phyloP scores from a whole-genome alignment of 2,797 vertebrate genomes.

The Acanthornis magna region DNA sequence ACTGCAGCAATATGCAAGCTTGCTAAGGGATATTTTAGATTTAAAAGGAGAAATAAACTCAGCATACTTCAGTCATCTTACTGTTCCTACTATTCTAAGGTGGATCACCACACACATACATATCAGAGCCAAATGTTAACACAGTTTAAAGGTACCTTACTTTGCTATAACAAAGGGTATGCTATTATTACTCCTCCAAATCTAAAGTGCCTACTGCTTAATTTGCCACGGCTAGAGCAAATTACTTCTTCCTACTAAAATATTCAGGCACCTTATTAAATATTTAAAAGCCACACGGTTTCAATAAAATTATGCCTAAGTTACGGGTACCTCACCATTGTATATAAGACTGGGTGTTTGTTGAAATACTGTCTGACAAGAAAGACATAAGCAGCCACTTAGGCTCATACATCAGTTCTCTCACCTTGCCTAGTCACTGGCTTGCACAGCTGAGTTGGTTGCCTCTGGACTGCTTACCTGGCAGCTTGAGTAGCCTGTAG shows the following conservation, averaged over 20 bases:
- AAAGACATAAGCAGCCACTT: neutral
- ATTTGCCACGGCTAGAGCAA: neutral
- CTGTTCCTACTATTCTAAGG: neutral
- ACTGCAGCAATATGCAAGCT: neutral
- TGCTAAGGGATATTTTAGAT: neutral
- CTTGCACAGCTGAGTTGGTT: neutral
- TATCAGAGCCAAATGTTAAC: neutral
- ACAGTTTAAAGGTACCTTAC: neutral
- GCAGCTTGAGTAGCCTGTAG: constrained; percentile 96
- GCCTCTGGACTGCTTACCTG: constrained; percentile 75
- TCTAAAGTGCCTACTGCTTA: neutral
- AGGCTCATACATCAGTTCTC: neutral
- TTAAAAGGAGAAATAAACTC: neutral
- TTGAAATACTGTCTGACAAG: neutral
- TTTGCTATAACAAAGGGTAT: neutral
- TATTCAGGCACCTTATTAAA: neutral
- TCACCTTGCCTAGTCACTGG: neutral
- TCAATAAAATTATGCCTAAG: neutral
- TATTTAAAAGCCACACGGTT: neutral
- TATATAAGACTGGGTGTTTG: neutral
- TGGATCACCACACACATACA: neutral
- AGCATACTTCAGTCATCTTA: neutral
- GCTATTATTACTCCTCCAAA: neutral
- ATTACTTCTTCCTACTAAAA: neutral
- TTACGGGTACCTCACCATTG: neutral